A percentile compares a stretch with the other conserved stretches of the same genome.
phyloP scores from a whole-genome alignment of 2,113 vertebrate species.

The Carettochelys insculpta region DNA sequence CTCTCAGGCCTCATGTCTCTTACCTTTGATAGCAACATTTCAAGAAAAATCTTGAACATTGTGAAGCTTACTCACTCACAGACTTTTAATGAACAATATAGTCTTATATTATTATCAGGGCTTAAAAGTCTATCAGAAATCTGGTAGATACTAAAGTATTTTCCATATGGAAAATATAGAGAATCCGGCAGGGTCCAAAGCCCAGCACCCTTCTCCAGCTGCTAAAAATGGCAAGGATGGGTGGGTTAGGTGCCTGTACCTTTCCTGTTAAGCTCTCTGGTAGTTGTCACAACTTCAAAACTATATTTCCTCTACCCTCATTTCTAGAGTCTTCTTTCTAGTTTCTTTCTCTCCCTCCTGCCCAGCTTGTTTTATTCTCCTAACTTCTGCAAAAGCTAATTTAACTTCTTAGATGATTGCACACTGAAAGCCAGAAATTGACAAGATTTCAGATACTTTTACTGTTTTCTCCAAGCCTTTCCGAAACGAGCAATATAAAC shows the following conservation, averaged over 20 bases:
- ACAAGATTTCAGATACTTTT: background rate
- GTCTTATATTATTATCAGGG: background rate
- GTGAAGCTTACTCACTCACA: background rate
- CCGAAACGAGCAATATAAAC: background rate
- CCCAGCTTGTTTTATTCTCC: background rate
- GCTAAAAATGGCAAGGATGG: background rate
- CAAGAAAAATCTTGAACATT: background rate
- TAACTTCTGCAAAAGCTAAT: background rate
- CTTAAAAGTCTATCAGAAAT: background rate
- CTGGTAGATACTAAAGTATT: background rate
- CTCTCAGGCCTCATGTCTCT: background rate
- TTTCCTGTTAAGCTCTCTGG: background rate
- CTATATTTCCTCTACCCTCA: background rate
- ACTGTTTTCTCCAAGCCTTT: background rate
- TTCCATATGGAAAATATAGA: background rate
- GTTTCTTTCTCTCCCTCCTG: background rate
- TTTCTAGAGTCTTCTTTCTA: background rate
- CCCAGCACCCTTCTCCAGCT: background rate
- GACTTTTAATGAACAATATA: background rate
- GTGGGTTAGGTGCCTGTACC: background rate
- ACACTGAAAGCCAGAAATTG: background rate
- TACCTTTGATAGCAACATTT: background rate
- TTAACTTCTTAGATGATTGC: background rate
- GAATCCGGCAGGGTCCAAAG: background rate
- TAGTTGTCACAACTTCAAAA: background rate